Percentiles rank a stretch among this genome's conserved stretches.
Evolutionary conservation across 2,113 vertebrate genomes (phyloP).

Genomic region (Xenus cinereus): DNA sequence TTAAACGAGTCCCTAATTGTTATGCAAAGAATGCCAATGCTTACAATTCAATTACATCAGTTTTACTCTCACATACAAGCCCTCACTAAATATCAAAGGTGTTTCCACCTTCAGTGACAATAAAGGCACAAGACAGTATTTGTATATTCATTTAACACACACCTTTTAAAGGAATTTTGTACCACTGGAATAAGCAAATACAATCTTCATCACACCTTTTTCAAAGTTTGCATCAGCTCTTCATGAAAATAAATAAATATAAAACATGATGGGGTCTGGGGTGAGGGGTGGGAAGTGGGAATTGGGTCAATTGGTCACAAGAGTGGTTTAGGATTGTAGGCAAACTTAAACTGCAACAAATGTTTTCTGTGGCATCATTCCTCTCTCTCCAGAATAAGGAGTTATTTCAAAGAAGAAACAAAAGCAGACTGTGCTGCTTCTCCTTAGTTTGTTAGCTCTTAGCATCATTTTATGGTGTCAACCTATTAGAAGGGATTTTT

Average conservation of each 20-base stretch:
- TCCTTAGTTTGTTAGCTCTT: conserved; percentile 37
- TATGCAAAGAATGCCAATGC: background rate
- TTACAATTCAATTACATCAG: background rate
- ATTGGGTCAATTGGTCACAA: background rate
- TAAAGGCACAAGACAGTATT: background rate
- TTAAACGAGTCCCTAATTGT: background rate
- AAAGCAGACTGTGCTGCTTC: background rate
- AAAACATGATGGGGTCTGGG: background rate
- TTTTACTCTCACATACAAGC: background rate
- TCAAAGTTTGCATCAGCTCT: background rate
- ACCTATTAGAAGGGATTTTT: conserved; percentile 42
- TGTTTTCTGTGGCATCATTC: background rate
- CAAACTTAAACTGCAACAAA: conserved; percentile 14
- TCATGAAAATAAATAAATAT: background rate
- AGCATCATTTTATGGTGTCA: conserved; percentile 48
- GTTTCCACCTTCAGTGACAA: background rate
- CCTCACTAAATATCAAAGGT: background rate
- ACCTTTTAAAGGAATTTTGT: background rate
- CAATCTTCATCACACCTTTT: background rate
- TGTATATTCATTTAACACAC: background rate
- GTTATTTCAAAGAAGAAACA: conserved; percentile 1
- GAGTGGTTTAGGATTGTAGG: background rate
- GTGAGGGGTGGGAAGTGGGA: background rate
- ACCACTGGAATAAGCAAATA: background rate
- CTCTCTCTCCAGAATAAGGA: conserved; percentile 20